A percentile compares a stretch with the other conserved stretches of the same genome.
Evolutionary conservation across 2,888 invertebrate genomes (phyloP).

Genomic region (Agonopterix heracliana): DNA sequence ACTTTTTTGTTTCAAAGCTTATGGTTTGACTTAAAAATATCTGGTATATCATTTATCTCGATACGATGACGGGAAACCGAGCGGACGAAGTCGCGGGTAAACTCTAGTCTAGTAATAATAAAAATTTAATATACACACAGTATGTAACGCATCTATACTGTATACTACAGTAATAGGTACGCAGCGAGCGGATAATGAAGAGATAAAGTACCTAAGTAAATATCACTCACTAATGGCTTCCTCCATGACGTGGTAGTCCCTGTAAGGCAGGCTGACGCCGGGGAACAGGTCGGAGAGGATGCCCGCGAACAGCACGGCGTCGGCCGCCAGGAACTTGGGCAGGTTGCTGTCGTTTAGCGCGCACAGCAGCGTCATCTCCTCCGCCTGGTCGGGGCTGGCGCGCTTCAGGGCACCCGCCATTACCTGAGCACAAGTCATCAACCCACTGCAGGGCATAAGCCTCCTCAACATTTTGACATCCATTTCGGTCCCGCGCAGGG

Average conservation of each 20-base stretch:
- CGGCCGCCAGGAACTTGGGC: conserved; percentile 92
- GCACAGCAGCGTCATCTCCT: conserved; percentile 89
- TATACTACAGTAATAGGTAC: no score
- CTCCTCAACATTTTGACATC: no score
- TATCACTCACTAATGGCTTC: conserved; percentile 73
- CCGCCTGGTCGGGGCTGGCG: conserved; percentile 87
- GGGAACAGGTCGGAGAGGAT: conserved; percentile 94
- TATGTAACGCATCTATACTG: no score
- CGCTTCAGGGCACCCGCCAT: conserved; percentile 94
- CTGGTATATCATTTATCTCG: no score
- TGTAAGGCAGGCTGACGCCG: conserved; percentile 84
- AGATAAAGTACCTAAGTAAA: not conserved
- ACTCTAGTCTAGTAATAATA: no score
- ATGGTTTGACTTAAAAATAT: no score
- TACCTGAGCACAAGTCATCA: conserved; percentile 48
- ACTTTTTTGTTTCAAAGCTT: not conserved
- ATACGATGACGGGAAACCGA: no score
- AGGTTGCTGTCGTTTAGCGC: conserved; percentile 93
- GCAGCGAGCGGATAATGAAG: no score
- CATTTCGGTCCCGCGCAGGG: no score
- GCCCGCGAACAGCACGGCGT: conserved; percentile 89
- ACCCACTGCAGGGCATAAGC: no score
- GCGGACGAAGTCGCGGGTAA: no score
- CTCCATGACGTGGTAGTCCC: conserved; percentile 87
- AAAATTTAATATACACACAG: no score